Evolutionary conservation across 2,888 invertebrate genomes (phyloP), one percentile per base, ranked within the genome.

Genomic region (Podabrus alpinus): DNA sequence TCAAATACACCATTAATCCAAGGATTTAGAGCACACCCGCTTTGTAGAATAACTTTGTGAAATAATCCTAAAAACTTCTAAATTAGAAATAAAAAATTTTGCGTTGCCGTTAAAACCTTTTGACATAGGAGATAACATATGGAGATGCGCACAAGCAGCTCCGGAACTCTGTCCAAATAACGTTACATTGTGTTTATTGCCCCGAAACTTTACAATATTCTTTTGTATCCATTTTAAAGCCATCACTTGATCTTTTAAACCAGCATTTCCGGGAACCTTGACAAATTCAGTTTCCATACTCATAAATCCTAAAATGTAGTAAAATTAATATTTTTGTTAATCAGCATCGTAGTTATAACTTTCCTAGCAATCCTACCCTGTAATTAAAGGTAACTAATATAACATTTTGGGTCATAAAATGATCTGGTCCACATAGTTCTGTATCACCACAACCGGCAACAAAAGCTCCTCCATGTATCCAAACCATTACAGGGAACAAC

Each of bases 121-220:
- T 1, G 89, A 85, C 82, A 89, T 86, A 25, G 89, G 88, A 0
- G 89, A 89, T 10, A 90, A 80, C 80, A 88, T 86, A 80, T 90
- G 86, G 71, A 87, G 88, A 78, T 90, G 89, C 0, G 87, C 86
- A 5, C 88, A 87, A 16, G 86, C 87, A 5, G 86, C 89, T 0
- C 90, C 90, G 1, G 90, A 89, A 80, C 90, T 89, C 80, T 89
- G 89, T 1, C 90, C 90, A 79, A 90, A 89, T 7, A 90, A 83
- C 0, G 90, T 90, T 4, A 87, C 89, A 74, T 90, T 90, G 3
- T 88, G 81, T 0, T 88, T 85, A 83, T 90, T 88, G 2, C 90
- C 90, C 21, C 89, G 88, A 80, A 90, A 90, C 71, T 85, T 84
- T 10, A 82, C 77, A 15, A 89, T 88, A 78, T 90, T 90, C 1